Conservation (phyloP, 2,888 invertebrate species). For the Rhogogaster chlorosoma region DNA sequence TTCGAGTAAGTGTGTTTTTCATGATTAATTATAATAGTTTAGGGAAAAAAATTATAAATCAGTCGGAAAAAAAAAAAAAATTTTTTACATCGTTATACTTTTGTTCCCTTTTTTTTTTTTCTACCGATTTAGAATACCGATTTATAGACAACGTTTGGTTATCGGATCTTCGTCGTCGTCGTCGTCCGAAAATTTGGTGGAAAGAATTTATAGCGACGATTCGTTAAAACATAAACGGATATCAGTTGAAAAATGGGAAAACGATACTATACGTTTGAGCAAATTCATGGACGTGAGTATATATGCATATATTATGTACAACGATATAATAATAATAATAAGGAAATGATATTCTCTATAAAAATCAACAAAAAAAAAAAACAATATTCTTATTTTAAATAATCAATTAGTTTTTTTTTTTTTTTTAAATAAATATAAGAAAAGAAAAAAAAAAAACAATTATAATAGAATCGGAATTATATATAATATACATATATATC, state of each 20-base stretch:
- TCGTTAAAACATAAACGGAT: neutral
- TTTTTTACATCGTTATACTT: neutral
- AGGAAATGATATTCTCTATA: neutral
- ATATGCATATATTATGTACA: neutral
- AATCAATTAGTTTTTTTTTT: too few relatives aligned
- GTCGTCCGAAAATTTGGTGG: neutral
- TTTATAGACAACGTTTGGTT: neutral
- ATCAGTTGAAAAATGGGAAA: neutral
- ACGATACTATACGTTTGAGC: neutral
- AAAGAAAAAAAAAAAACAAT: neutral
- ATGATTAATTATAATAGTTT: too few relatives aligned
- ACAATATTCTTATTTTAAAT: neutral
- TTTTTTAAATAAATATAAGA: neutral
- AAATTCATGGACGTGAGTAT: constrained; percentile 28
- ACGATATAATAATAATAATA: neutral
- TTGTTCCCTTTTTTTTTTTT: too few relatives aligned
- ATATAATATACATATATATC: constrained; percentile 49
- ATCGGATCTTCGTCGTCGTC: neutral
- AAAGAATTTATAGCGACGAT: neutral
- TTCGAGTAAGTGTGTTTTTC: neutral
- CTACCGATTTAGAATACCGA: constrained; percentile 23
- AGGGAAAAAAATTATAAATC: too few relatives aligned
- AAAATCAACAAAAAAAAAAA: neutral
- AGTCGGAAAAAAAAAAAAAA: too few relatives aligned
- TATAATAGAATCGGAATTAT: neutral